phyloP scores from a whole-genome alignment of 2,113 vertebrate genomes.

The Speoplatyrhinus poulsoni region DNA sequence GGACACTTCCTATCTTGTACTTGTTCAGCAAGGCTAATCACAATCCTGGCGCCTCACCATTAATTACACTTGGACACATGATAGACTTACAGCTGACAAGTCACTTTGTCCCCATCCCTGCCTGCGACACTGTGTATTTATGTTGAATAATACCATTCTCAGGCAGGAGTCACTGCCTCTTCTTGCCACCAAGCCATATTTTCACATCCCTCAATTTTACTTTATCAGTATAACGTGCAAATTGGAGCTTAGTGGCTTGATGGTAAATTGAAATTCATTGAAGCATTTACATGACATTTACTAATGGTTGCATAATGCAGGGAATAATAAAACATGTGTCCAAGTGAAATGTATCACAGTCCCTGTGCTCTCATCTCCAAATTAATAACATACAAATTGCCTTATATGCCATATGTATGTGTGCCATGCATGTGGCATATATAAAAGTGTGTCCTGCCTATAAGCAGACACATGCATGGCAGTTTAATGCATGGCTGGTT shows the following conservation, averaged over 20 bases:
- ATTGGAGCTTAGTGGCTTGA: conserved; percentile 63
- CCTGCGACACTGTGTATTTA: conserved; percentile 52
- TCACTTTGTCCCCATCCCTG: conserved; percentile 29
- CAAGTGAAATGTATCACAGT: conserved; percentile 45
- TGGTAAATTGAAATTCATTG: conserved; percentile 71
- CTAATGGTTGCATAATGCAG: conserved; percentile 56
- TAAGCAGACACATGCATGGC: conserved; percentile 5
- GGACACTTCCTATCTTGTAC: conserved; percentile 36
- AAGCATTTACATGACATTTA: conserved; percentile 74
- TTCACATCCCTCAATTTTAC: conserved; percentile 56
- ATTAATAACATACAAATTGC: conserved; percentile 21
- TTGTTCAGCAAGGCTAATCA: conserved; percentile 53
- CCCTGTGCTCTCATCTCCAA: conserved; percentile 41
- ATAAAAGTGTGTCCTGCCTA: not conserved
- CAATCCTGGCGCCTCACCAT: conserved; percentile 44
- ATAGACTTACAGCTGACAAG: conserved; percentile 54
- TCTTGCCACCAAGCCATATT: conserved; percentile 32
- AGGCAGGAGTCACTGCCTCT: conserved; percentile 38
- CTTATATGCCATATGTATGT: conserved; percentile 1
- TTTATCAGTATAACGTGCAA: conserved; percentile 69
- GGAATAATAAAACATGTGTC: conserved; percentile 66
- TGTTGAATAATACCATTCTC: conserved; percentile 31
- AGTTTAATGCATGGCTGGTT: not conserved
- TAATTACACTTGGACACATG: conserved; percentile 48
- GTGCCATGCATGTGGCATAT: conserved; percentile 9